phyloP scores from a whole-genome alignment of 1,140 invertebrate species.

The Bombus cullumanus region DNA sequence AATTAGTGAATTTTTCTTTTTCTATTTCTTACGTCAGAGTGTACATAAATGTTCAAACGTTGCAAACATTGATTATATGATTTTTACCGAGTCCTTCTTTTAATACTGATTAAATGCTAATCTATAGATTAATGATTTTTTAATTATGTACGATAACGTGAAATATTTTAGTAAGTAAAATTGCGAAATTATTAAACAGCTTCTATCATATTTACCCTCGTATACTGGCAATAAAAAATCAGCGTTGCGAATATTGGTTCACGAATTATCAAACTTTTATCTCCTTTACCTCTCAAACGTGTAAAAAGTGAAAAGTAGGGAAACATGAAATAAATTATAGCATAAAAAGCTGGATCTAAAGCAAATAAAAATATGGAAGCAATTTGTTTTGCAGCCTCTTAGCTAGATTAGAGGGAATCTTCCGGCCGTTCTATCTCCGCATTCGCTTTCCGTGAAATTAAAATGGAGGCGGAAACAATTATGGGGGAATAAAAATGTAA shows the following conservation, averaged over 20 bases:
- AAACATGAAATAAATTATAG: background rate
- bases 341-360: background rate
- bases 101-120: too few species aligned
- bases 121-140: background rate
- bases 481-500: constrained; percentile 28
- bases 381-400: constrained; percentile 35
- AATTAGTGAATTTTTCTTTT: too few species aligned
- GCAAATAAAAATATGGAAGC: constrained; percentile 24
- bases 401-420: constrained; percentile 25
- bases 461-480: constrained; percentile 37
- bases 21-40: too few species aligned
- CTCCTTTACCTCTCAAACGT: background rate
- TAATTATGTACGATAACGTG: background rate
- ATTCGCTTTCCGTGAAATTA: constrained; percentile 25
- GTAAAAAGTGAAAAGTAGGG: background rate
- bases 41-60: too few species aligned
- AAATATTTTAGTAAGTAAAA: background rate
- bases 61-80: too few species aligned
- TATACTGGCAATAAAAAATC: background rate
- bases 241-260: too few species aligned
- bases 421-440: constrained; percentile 1
- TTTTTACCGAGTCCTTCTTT: too few species aligned
- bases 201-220: background rate
- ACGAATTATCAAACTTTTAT: background rate
- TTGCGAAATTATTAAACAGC: background rate